Evolutionary conservation across 2,797 vertebrate genomes (phyloP).

Genomic region (Acropternis orthonyx): DNA sequence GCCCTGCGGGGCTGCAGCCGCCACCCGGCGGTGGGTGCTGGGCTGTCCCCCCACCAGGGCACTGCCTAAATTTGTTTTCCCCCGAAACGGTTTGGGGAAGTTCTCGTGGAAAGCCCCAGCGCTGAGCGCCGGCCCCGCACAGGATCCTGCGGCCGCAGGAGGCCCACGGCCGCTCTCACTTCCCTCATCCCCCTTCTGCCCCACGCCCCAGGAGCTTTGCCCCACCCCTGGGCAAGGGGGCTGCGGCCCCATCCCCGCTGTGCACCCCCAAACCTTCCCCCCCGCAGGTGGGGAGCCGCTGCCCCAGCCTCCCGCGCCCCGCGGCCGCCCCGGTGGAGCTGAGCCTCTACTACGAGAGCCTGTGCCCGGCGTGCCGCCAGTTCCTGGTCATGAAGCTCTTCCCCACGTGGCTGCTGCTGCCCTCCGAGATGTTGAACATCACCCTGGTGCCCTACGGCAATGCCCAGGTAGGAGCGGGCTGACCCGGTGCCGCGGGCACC

Average conservation of each 20-base stretch:
- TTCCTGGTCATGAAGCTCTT: conserved; percentile 84
- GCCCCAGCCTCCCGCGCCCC: conserved; percentile 31
- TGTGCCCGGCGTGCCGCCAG: conserved; percentile 81
- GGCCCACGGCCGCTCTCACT: not conserved
- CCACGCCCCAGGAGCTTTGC: not conserved
- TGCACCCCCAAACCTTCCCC: not conserved
- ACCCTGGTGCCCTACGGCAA: conserved; percentile 90
- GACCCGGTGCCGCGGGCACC: fast-evolving
- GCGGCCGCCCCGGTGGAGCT: conserved; percentile 62
- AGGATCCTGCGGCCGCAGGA: fast-evolving
- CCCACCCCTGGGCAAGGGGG: not conserved
- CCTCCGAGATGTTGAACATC: conserved; percentile 77
- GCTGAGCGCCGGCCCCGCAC: fast-evolving
- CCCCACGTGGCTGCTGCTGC: conserved; percentile 85
- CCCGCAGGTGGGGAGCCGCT: conserved; percentile 78
- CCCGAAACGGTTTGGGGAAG: not conserved
- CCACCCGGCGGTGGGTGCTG: not conserved
- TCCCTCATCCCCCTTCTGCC: not conserved
- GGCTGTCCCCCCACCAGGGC: not conserved
- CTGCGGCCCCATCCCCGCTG: fast-evolving
- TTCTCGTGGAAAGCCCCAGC: not conserved
- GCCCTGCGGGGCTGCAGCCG: not conserved
- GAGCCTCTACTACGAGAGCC: conserved; percentile 86
- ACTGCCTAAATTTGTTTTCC: not conserved
- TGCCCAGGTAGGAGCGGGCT: conserved; percentile 75